phyloP scores from a whole-genome alignment of 2,113 vertebrate species.

The Pedetes capensis region DNA sequence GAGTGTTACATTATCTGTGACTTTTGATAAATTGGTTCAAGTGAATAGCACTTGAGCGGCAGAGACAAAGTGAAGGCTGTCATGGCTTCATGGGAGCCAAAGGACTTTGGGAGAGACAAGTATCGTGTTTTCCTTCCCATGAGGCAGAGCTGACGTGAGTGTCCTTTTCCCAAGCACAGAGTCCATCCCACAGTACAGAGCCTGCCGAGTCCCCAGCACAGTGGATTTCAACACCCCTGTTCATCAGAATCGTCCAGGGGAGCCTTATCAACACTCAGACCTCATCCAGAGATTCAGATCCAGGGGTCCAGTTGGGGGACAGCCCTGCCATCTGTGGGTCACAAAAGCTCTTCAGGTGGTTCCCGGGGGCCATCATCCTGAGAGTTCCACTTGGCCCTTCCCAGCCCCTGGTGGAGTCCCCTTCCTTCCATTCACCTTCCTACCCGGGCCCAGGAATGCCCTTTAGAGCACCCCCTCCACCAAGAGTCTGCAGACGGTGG shows the following conservation, averaged over 20 bases:
- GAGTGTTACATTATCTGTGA: neutral
- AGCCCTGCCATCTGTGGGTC: neutral
- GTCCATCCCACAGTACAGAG: neutral
- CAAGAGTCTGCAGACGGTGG: neutral
- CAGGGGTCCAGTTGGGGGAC: neutral
- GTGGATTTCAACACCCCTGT: neutral
- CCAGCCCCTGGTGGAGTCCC: neutral
- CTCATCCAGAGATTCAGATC: neutral
- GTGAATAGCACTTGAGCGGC: neutral
- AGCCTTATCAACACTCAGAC: neutral
- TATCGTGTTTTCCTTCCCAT: neutral
- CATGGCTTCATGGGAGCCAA: neutral
- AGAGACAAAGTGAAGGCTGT: neutral
- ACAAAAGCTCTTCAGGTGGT: neutral
- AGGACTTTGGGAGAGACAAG: neutral
- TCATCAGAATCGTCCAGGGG: neutral
- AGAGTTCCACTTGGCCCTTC: neutral
- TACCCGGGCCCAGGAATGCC: neutral
- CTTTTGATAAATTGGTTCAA: neutral
- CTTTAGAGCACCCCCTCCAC: neutral
- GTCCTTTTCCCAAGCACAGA: neutral
- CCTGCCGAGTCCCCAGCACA: neutral
- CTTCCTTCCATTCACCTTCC: neutral
- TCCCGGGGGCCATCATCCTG: neutral
- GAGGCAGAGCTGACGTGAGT: neutral